phyloP scores from a whole-genome alignment of 2,113 vertebrate genomes.

The Osmerus mordax region DNA sequence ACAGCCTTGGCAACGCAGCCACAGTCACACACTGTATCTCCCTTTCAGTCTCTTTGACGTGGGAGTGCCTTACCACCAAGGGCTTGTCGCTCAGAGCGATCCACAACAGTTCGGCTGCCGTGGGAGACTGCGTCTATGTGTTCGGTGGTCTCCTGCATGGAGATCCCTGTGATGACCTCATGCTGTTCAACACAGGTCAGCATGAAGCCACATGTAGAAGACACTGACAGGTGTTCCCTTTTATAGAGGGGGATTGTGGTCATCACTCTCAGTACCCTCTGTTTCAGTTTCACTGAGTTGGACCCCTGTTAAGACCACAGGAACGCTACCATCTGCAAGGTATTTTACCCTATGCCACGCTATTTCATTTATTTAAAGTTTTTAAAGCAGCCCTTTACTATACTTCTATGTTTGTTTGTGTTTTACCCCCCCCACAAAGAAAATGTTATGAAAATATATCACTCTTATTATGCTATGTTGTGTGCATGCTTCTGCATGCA shows the following conservation, averaged over 20 bases:
- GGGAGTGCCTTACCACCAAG: conserved; percentile 51
- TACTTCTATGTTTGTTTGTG: no score
- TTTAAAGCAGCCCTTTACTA: no score
- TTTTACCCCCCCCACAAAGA: no score
- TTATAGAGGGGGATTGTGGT: not conserved
- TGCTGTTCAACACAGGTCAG: conserved; percentile 73
- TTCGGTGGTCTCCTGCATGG: conserved; percentile 55
- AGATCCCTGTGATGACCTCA: conserved; percentile 54
- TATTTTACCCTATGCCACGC: conserved; percentile 33
- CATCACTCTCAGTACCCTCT: not conserved
- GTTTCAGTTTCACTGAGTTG: conserved; percentile 70
- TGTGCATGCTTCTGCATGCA: no score
- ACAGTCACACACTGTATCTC: not conserved
- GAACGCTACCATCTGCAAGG: conserved; percentile 62
- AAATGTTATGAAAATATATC: no score
- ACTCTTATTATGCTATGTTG: no score
- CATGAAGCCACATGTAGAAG: not conserved
- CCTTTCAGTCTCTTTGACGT: conserved; percentile 62
- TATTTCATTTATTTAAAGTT: not conserved
- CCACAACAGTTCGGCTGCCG: conserved; percentile 55
- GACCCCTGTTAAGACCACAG: conserved; percentile 69
- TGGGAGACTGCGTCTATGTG: conserved; percentile 66
- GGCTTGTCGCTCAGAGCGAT: conserved; percentile 55
- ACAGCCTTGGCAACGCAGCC: not conserved
- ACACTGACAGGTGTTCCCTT: no score